A percentile compares a stretch with the other conserved stretches of the same genome.
These are phyloP conservation scores for Apoderus coryli DNA, from an alignment of 2,888 invertebrate species.

Conservation along the genomic window DNA sequence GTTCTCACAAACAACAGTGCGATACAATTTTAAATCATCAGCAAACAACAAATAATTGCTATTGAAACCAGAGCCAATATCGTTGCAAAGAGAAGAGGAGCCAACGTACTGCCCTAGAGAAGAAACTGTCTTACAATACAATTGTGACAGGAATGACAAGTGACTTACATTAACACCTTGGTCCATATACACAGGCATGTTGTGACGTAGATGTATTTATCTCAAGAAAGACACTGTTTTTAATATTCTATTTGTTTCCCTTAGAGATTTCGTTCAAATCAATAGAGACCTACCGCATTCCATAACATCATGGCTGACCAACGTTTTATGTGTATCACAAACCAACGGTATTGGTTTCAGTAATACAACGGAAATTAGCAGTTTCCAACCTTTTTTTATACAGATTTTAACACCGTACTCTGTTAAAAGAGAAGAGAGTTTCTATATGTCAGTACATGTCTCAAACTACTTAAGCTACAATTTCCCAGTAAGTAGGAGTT, in stretches of 20 bases:
- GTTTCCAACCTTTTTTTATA: slow-evolving; percentile 62
- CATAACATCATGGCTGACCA: slow-evolving; percentile 47
- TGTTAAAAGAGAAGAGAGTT: slow-evolving; percentile 48
- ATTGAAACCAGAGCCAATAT: too few relatives aligned
- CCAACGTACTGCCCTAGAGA: too few relatives aligned
- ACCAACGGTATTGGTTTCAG: slow-evolving; percentile 28
- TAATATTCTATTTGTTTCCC: slow-evolving; percentile 5
- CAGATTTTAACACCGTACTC: slow-evolving; percentile 53
- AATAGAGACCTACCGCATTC: slow-evolving; percentile 38
- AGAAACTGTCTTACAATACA: too few relatives aligned
- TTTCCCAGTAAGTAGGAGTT: slow-evolving; percentile 43
- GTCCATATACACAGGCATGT: too few relatives aligned
- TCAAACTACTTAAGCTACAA: slow-evolving; percentile 59
- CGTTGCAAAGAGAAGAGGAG: too few relatives aligned
- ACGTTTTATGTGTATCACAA: slow-evolving; percentile 39
- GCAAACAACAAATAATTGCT: too few relatives aligned
- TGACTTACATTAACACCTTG: too few relatives aligned
- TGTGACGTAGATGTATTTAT: too few relatives aligned
- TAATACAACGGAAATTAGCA: slow-evolving; percentile 27
- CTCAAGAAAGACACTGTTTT: background rate
- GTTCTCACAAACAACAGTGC: too few relatives aligned
- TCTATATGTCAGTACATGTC: slow-evolving; percentile 49
- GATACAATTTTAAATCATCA: too few relatives aligned
- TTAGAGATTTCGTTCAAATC: slow-evolving; percentile 16
- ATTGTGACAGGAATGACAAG: too few relatives aligned